Base-by-base conservation (phyloP, 2,113 vertebrate genomes). In the Hippocampus comes region DNA sequence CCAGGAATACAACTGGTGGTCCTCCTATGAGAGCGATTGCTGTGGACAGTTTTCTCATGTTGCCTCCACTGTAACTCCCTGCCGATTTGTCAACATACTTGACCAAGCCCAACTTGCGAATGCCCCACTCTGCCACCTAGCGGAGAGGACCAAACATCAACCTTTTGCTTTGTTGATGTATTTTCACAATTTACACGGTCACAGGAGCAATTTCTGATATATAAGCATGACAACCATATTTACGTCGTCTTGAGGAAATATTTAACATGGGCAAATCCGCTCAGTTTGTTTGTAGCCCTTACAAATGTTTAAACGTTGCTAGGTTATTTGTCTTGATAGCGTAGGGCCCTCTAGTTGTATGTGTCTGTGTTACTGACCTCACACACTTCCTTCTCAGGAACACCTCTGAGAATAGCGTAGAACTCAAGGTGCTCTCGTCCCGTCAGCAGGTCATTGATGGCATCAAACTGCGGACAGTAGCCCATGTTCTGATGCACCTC, bases 401-500 rank as follows among this genome's bases (percentile, higher is more conserved):
- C 94, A 17, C 97, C 97, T 73, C 97, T 94, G 76, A 99, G 88
- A 75, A 99, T 95, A 4, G 96, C 97, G 3, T 98, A 99, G 82
- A 99, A 97, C 81, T 99, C 96, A 70, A 99, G 91, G 9, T 99
- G 97, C 61, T 99, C 97, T 86, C 97, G 91, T 38, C 97, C 97
- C 0, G 97, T 99, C 86, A 99, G 86, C 65, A 99, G 86, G 74
- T 99, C 97, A 2, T 95, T 97, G 80, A 99, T 94, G 74, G 97
- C 97, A 80, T 99, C 97, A 3, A 99, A 99, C 90, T 99, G 97
- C 30, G 97, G 97, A 75, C 97, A 99, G 76, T 99, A 99, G 15
- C 97, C 97, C 97, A 99, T 99, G 86, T 97, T 98, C 92, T 96
- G 96, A 88, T 99, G 96, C 14, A 97, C 97, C 85, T 97, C 97